phyloP scores from a whole-genome alignment of 2,888 invertebrate species.

The Lissocephala sabroskyi region DNA sequence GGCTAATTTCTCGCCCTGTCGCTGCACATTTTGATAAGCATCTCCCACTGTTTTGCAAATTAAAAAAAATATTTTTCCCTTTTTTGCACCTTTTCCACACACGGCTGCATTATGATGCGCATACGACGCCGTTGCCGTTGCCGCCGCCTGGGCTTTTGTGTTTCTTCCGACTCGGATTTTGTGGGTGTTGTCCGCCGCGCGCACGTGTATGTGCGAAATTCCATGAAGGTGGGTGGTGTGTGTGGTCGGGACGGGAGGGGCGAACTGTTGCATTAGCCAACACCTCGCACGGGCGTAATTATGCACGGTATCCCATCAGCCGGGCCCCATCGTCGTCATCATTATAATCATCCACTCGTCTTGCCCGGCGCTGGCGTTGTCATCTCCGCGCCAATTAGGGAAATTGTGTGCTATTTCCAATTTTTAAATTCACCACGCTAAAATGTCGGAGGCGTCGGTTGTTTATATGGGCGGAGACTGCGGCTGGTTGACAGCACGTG shows the following conservation, averaged over 20 bases:
- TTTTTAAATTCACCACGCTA: slow-evolving; percentile 59
- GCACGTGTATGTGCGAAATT: slow-evolving; percentile 20
- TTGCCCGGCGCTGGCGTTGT: slow-evolving; percentile 4
- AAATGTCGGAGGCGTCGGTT: too few relatives aligned
- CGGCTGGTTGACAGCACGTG: slow-evolving; percentile 1
- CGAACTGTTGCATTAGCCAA: slow-evolving; percentile 25
- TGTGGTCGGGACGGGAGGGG: slow-evolving; percentile 22
- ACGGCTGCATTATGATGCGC: slow-evolving; percentile 34
- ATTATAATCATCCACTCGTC: slow-evolving; percentile 11
- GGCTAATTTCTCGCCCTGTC: slow-evolving; percentile 53
- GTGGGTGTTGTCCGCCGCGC: slow-evolving; percentile 8
- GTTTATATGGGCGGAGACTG: background rate
- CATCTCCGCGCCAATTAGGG: slow-evolving; percentile 67
- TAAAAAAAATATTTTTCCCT: background rate
- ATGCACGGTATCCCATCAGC: slow-evolving; percentile 48
- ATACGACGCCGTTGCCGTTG: slow-evolving; percentile 37
- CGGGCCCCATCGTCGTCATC: slow-evolving; percentile 29
- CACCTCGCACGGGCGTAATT: slow-evolving; percentile 35
- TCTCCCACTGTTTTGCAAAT: background rate
- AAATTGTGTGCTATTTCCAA: slow-evolving; percentile 72
- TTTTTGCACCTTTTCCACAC: background rate
- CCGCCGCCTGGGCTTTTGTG: background rate
- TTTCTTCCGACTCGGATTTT: too few relatives aligned
- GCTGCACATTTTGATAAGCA: slow-evolving; percentile 54
- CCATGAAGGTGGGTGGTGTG: slow-evolving; percentile 46